These are phyloP conservation scores for Galeopterus variegatus DNA, from an alignment of 2,113 vertebrate genomes.

Conservation along the genomic window DNA sequence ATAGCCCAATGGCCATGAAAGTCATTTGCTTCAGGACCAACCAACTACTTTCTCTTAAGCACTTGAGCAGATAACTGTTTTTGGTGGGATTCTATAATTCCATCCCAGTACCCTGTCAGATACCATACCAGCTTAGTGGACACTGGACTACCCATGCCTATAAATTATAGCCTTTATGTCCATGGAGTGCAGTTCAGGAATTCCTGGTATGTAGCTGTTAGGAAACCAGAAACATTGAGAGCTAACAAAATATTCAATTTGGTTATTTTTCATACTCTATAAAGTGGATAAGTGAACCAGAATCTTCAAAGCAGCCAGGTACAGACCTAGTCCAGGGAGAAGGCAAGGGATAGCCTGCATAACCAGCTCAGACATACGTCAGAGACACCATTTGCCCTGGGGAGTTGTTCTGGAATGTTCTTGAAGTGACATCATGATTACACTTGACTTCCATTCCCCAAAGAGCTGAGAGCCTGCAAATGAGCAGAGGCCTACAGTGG, in stretches of 20 bases:
- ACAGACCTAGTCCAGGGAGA: slow-evolving; percentile 30
- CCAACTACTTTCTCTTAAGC: neutral
- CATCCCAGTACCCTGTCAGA: neutral
- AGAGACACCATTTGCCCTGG: neutral
- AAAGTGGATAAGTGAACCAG: slow-evolving; percentile 54
- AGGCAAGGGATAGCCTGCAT: neutral
- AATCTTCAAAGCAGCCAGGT: neutral
- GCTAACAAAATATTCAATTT: slow-evolving; percentile 10
- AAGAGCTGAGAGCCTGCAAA: neutral
- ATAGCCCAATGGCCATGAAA: neutral
- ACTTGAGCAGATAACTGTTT: neutral
- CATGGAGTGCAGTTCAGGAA: neutral
- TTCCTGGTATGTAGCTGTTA: neutral
- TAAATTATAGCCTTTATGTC: neutral
- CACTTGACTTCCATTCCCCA: slow-evolving; percentile 5
- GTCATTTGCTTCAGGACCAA: slow-evolving; percentile 8
- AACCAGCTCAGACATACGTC: neutral
- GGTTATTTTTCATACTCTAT: slow-evolving; percentile 24
- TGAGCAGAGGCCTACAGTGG: neutral
- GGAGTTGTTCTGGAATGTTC: slow-evolving; percentile 33
- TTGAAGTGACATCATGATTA: neutral
- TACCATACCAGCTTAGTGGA: neutral
- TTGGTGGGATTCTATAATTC: neutral
- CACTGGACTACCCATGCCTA: neutral
- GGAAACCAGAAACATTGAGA: neutral